Base-by-base conservation (phyloP, 2,797 vertebrate genomes). In the Myotis planiceps region DNA sequence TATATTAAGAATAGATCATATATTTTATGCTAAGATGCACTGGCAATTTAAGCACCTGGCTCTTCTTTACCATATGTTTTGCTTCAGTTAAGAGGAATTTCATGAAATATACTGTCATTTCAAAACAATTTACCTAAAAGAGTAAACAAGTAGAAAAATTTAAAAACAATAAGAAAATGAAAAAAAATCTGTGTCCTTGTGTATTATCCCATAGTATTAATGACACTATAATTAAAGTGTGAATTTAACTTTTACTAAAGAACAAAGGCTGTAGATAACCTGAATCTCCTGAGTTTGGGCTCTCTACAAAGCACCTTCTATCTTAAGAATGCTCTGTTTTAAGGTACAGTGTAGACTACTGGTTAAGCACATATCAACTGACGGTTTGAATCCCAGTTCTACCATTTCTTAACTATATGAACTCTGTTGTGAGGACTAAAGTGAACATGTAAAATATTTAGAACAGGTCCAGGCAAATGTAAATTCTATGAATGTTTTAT, bases 81-180 rank as follows among this genome's bases (percentile, higher is more conserved):
- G 34, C 14, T 96, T 88, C 58, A 34, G 12, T 80, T 85, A 81
- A 90, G 32, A 81, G 37, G 27, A 85, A 82, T 85, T 88, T 68
- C 32, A 63, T 84, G 25, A 88, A 90, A 66, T 85, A 69, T 23
- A 47, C 3, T n/a, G 3, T 84, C 58, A 86, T 82, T 94, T 96
- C 55, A 93, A 78, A 93, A 87, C 8, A 51, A 58, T 85, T 95
- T 32, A 90, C 53, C 34, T 88, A 83, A 79, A 49, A 92, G 14
- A 76, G 34, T 49, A 86, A 60, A 34, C 9, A 58, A 83, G 39
- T 66, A 85, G 81, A 69, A 79, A 42, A 90, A 78, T 25, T 76
- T 19, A 6, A 19, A 47, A 82, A 65, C 45, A 45, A n/a, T 21
- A 75, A 47, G 29, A 86, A 91, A 92, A 71, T 79, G 18, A 13